A percentile compares a stretch with the other conserved stretches of the same genome.
Evolutionary conservation across 1,140 invertebrate species (phyloP).

Genomic region (Olivierus martensii): DNA sequence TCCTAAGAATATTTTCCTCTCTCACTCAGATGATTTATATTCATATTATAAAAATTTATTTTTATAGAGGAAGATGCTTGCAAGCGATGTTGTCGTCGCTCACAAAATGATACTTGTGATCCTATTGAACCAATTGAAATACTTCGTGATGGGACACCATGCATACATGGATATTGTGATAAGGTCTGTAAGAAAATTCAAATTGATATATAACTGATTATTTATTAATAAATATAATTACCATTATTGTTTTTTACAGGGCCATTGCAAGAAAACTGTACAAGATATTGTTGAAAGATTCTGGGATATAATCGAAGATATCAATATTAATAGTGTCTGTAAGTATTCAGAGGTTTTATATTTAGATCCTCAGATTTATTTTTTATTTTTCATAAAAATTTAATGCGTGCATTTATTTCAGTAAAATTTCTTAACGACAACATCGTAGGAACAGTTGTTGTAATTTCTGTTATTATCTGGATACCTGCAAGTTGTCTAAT

Average conservation of each 20-base stretch:
- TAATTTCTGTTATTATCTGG: slow-evolving; percentile 81
- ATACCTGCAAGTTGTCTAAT: slow-evolving; percentile 47
- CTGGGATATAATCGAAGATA: slow-evolving; percentile 93
- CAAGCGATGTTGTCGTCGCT: slow-evolving; percentile 76
- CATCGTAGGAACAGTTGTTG: slow-evolving; percentile 75
- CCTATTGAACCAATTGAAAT: slow-evolving; percentile 73
- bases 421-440: slow-evolving; percentile 72
- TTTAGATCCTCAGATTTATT: too few species aligned
- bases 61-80: slow-evolving; percentile 63
- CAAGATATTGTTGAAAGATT: slow-evolving; percentile 89
- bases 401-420: slow-evolving; percentile 17
- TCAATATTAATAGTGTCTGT: slow-evolving; percentile 79
- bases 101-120: slow-evolving; percentile 78
- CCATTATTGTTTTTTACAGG: slow-evolving; percentile 38
- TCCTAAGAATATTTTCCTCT: too few species aligned
- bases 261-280: slow-evolving; percentile 84
- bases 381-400: too few species aligned
- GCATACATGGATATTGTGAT: slow-evolving; percentile 90
- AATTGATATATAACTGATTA: neutral
- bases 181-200: slow-evolving; percentile 41
- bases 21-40: neutral
- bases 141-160: slow-evolving; percentile 83
- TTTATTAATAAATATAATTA: neutral
- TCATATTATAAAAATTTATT: neutral
- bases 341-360: slow-evolving; percentile 17